Base-by-base conservation (phyloP, 2,113 vertebrate species). In the Rhizomys pruinosus region DNA sequence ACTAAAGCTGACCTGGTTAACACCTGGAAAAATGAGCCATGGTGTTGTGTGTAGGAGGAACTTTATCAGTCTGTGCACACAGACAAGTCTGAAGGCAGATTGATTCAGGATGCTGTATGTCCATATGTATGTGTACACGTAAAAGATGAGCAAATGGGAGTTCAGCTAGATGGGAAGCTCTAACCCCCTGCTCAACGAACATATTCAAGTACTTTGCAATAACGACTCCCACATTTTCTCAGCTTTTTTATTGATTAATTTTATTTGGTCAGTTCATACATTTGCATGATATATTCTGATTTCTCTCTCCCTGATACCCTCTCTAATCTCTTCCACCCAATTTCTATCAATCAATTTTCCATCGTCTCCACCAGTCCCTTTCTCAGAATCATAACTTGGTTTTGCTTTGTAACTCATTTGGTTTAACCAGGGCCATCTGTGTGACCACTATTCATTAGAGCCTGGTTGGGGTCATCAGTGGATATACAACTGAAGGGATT, bases 1-100 rank as follows among this genome's bases (percentile, higher is more conserved):
- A n/a, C 52, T 29, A 71, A 93, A n/a, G 34, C 12, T 77, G 74
- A 59, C 25, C 68, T 76, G 3, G 1, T n/a, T 20, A 84, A 66
- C 19, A 64, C 11, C 0, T 42, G 63, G 55, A 63, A 64, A 72
- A 84, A 42, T 32, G 68, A 94, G 22, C n/a, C 57, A 19, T 29
- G 25, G 13, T 39, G 29, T 20, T 25, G 13, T n/a, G 29, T 61
- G 69, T 84, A 59, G 69, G 9, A n/a, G 22, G 8, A 81, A 22
- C 29, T 34, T 37, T 44, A 2, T 0, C 42, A 7, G 19, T 0
- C 13, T n/a, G n/a, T 47, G 23, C 59, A 1, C 42, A 34, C 42
- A 19, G 61, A 19, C 71, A 87, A 47, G 17, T 37, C 23, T 71
- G 22, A 71, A 72, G n/a, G 19, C 5, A 66, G 32, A 37, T 57